Conservation (phyloP, 2,888 invertebrate species). For the Automeris io region DNA sequence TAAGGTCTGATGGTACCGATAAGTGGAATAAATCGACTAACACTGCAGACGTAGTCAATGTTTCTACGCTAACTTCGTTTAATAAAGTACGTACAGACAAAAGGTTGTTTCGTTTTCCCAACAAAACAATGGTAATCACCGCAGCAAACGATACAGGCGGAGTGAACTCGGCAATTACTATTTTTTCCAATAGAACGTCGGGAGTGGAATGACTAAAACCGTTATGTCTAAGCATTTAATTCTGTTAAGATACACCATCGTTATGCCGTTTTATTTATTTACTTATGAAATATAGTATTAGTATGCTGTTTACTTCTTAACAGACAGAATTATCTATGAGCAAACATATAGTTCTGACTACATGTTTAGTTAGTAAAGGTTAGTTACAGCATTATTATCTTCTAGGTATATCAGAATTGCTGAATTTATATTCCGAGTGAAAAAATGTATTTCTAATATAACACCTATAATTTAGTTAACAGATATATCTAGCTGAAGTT, state of each 20-base stretch:
- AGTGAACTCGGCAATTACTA: conserved; percentile 16
- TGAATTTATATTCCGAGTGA: no score
- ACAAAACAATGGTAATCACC: conserved; percentile 24
- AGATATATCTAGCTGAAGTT: no score
- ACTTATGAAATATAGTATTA: no score
- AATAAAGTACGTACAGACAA: conserved; percentile 6
- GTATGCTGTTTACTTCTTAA: no score
- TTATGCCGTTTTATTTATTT: no score
- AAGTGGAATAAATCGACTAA: neutral
- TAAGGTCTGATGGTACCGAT: neutral
- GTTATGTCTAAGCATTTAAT: conserved; percentile 12
- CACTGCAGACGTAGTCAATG: conserved; percentile 2
- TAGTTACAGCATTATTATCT: no score
- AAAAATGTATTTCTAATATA: no score
- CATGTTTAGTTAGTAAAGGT: no score
- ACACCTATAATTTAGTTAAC: no score
- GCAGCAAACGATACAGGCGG: conserved; percentile 17
- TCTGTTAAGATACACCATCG: neutral
- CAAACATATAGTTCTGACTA: no score
- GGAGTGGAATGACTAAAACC: conserved; percentile 16
- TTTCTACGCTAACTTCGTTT: conserved; percentile 15
- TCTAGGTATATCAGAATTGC: no score
- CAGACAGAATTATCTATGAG: no score
- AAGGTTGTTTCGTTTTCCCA: conserved; percentile 16
- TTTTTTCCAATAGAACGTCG: conserved; percentile 16